Base-by-base conservation (phyloP, 2,113 vertebrate genomes). In the Ranitomeya variabilis region DNA sequence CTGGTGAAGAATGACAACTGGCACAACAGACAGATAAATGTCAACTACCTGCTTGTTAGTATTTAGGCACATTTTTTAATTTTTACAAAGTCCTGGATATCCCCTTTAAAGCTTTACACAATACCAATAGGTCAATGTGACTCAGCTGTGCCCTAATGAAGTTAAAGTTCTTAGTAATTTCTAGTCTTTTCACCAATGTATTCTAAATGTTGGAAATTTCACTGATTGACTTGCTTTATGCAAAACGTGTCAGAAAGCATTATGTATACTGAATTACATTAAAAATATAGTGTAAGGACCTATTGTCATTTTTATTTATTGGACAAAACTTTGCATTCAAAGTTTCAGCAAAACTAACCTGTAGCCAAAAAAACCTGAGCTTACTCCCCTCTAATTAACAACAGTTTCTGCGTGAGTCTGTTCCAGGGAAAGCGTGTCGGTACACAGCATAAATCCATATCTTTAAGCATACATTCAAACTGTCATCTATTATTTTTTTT, bases 401-500 rank as follows among this genome's bases (percentile, higher is more conserved):
- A 15, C 26, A 31, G 23, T 62, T 21, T 82, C 80, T 82, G 57
- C 9, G 18, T 4, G 0, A 64, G 80, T 19, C 57, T 21, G 37
- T 83, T 83, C 21, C 55, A 9, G 21, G 60, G 37, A 2, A 64
- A 83, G 18, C 31, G n/a, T 83, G 80, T 45, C 60, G 51, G 14
- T 51, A 52, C 80, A 83, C 59, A 14, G 80, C 80, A 83, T 51
- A 64, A 45, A 64, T 82, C 77, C 18, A 64, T 45, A 66, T 51
- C 31, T 66, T 66, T 21, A 66, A 83, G 80, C 60, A 51, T 66
- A 83, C 31, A 66, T 83, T 64, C 31, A 83, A 69, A 57, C 82
- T 84, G 64, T 71, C 82, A 69, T 23, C 64, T 51, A 84, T 84
- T 71, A 74, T 66, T 52, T 69, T n/a, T 37, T 54, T 23, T 69